phyloP scores from a whole-genome alignment of 2,797 vertebrate genomes.

The Rhodeus uyekii region DNA sequence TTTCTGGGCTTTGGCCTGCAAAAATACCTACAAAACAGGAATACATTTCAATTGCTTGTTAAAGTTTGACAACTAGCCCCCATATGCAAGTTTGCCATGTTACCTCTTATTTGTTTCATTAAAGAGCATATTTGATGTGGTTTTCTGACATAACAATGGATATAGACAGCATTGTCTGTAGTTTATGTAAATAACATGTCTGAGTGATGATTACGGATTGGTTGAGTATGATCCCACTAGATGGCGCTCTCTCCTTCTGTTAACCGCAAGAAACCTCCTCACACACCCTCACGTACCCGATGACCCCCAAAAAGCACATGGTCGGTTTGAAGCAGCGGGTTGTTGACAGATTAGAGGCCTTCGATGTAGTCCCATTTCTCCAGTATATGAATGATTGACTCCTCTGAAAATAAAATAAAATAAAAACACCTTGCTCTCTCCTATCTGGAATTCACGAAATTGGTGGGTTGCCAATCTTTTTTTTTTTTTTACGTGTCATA shows the following conservation, averaged over 20 bases:
- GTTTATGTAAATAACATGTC: constrained; percentile 37
- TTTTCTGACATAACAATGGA: not conserved
- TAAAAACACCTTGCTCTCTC: constrained; percentile 8
- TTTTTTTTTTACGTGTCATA: not conserved
- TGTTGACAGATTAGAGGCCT: constrained; percentile 50
- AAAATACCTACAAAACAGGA: not conserved
- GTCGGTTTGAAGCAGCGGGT: constrained; percentile 24
- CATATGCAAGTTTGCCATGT: not conserved
- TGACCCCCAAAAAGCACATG: constrained; percentile 30
- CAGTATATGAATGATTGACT: constrained; percentile 36
- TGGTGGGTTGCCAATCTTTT: not conserved
- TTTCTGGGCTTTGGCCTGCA: not conserved
- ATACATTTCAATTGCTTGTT: not conserved
- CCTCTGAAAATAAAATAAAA: constrained; percentile 11
- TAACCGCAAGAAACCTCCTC: not conserved
- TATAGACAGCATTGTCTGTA: constrained; percentile 15
- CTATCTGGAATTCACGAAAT: constrained; percentile 4
- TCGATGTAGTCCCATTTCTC: constrained; percentile 30
- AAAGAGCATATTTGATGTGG: not conserved
- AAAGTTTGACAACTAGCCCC: not conserved
- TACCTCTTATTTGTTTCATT: not conserved
- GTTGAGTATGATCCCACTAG: constrained; percentile 40
- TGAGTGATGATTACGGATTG: not conserved
- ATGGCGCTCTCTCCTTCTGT: constrained; percentile 38
- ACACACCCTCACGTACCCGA: constrained; percentile 5